Base-by-base conservation (phyloP, 2,113 vertebrate genomes). In the Ptilorrhoa leucosticta region DNA sequence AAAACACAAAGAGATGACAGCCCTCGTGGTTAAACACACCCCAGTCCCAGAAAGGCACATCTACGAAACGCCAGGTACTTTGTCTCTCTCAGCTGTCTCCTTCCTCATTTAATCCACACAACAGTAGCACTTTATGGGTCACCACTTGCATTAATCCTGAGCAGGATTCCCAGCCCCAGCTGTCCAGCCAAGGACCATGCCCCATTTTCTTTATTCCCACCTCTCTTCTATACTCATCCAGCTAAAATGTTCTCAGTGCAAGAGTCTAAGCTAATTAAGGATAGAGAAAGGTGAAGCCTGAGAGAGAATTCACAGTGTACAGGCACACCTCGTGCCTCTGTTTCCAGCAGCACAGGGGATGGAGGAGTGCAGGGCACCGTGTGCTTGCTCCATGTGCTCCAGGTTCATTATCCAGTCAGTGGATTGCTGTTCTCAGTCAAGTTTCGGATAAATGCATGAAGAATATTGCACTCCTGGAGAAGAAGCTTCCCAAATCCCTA, bases 321-420 rank as follows among this genome's bases (percentile, higher is more conserved):
- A 8, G 40, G 6, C 53, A 54, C 42, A 7, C 21, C 45, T 48
- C 0, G 0, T 45, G 45, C 39, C 50, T 54, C 35, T 33, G 26
- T 16, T 28, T 78, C 24, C 76, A 71, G 45, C 31, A 83, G 76
- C 2, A 3, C 45, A n/a, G 40, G 28, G 24, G 10, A 45, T 42
- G 50, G n/a, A 27, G 26, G 23, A 58, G 30, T 13, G 15, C 51
- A 47, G 42, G 16, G 11, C 56, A 22, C 33, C 0, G 0, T 30
- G 28, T 37, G 31, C 50, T 50, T 8, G 4, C 22, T 71, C 60
- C 50, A 1, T 11, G 23, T 6, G 11, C 54, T 80, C 65, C 65
- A 75, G 45, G 24, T 71, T 82, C 9, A 1, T 79, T 82, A 44
- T 27, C 37, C 56, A 48, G 18, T 44, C 48, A 3, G 1, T 13